These are phyloP conservation scores for Willowsia nigromaculata DNA, from an alignment of 2,888 invertebrate species.

Conservation along the genomic window DNA sequence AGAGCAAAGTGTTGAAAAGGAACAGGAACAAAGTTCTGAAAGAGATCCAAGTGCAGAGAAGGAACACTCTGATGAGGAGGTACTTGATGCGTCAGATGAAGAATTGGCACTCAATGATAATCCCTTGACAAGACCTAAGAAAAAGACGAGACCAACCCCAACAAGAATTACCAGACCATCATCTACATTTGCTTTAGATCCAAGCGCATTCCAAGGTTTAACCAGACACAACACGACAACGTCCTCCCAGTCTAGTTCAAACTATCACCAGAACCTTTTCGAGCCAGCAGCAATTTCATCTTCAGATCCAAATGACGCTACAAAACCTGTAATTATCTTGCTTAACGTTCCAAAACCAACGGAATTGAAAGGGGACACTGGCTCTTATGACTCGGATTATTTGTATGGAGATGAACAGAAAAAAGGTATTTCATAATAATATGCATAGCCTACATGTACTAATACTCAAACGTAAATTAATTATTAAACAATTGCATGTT, in stretches of 20 bases:
- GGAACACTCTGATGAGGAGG: slow-evolving; percentile 39
- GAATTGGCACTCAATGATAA: background rate
- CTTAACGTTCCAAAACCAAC: slow-evolving; percentile 64
- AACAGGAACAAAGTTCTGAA: background rate
- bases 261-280: slow-evolving; percentile 1
- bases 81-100: slow-evolving; percentile 7
- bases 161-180: slow-evolving; percentile 9
- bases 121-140: background rate
- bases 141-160: slow-evolving; percentile 18
- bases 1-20: background rate
- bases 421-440: slow-evolving; percentile 19
- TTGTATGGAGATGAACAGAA: slow-evolving; percentile 49
- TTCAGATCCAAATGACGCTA: slow-evolving; percentile 11
- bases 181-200: background rate
- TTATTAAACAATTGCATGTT: too few species aligned
- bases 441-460: background rate
- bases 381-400: slow-evolving; percentile 57
- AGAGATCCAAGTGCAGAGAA: background rate
- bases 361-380: slow-evolving; percentile 68
- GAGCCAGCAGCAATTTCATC: background rate
- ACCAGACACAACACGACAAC: background rate
- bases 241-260: background rate
- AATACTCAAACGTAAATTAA: too few species aligned
- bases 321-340: slow-evolving; percentile 61
- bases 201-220: background rate